These are phyloP conservation scores for Leptopilina clavipes DNA, from an alignment of 1,140 invertebrate species.

Conservation along the genomic window DNA sequence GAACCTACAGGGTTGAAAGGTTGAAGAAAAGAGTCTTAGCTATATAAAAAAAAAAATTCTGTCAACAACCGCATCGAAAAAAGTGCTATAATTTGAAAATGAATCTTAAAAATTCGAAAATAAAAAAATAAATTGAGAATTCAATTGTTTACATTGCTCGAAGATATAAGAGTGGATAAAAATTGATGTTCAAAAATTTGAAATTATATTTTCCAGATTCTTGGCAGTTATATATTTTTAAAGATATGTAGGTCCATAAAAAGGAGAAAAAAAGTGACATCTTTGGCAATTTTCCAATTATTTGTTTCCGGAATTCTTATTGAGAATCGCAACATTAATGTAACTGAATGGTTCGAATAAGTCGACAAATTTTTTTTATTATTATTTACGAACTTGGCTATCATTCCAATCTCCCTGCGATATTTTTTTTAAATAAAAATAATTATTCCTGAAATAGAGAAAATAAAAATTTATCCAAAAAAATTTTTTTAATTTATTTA, in stretches of 20 bases:
- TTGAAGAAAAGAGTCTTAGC: constrained; percentile 1
- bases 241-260: constrained; percentile 19
- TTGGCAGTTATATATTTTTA: constrained; percentile 12
- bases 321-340: constrained; percentile 12
- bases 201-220: neutral
- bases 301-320: constrained; percentile 19
- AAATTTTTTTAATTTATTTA: too few species aligned
- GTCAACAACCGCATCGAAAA: neutral
- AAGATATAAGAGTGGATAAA: neutral
- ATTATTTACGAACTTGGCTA: constrained; percentile 10
- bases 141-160: neutral
- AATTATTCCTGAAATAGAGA: neutral
- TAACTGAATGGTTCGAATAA: constrained; percentile 14
- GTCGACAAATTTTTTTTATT: neutral
- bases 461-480: neutral
- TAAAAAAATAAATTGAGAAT: neutral
- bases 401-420: neutral
- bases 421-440: neutral
- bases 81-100: too few species aligned
- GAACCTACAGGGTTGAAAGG: constrained; percentile 31
- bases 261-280: constrained; percentile 1
- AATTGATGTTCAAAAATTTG: constrained; percentile 11
- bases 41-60: neutral
- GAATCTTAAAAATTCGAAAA: neutral
- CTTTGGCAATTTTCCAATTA: constrained; percentile 10